Percentiles rank a stretch among this genome's conserved stretches.
These are phyloP conservation scores for Sigmodon hispidus DNA, from an alignment of 2,113 vertebrate genomes.

Conservation along the genomic window DNA sequence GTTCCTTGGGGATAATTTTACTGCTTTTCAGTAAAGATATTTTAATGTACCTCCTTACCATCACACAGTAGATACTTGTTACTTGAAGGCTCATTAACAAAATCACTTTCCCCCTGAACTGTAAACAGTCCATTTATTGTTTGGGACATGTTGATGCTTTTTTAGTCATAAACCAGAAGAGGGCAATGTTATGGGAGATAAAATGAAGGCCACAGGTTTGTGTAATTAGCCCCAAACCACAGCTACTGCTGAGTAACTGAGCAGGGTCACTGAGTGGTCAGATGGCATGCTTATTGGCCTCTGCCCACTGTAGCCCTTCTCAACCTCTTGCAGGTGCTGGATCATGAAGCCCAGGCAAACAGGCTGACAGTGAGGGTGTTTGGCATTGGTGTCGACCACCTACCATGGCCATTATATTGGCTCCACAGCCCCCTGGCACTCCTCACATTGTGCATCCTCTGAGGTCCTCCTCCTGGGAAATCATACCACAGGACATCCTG, in stretches of 20 bases:
- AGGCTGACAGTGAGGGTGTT: not conserved
- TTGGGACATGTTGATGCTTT: not conserved
- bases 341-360: not conserved
- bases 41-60: not conserved
- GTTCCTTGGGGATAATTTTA: not conserved
- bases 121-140: not conserved
- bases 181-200: not conserved
- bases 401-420: not conserved
- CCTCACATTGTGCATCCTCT: not conserved
- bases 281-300: not conserved
- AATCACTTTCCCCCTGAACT: not conserved
- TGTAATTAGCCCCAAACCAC: not conserved
- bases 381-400: not conserved
- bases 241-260: not conserved
- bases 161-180: not conserved
- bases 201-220: not conserved
- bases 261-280: not conserved
- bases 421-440: not conserved
- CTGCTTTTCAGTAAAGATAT: conserved; percentile 23
- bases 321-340: not conserved
- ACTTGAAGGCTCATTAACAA: not conserved
- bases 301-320: not conserved
- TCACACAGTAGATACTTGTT: not conserved
- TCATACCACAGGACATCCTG: not conserved
- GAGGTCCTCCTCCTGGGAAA: not conserved